These are phyloP conservation scores for Cephalopholis sonnerati DNA, from an alignment of 2,113 vertebrate species.

Conservation along the genomic window DNA sequence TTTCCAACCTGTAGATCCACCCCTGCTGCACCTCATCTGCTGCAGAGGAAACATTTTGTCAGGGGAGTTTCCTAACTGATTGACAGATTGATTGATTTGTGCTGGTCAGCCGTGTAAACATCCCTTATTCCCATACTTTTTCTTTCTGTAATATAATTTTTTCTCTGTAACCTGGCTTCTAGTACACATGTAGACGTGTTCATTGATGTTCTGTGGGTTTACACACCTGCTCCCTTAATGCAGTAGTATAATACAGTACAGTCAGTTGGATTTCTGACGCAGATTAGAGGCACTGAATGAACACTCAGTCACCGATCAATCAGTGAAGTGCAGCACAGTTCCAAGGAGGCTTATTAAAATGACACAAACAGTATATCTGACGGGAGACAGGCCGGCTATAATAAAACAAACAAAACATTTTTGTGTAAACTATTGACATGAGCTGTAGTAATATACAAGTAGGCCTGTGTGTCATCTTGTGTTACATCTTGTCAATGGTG, in stretches of 20 bases:
- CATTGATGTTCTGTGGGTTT: background rate
- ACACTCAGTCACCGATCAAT: background rate
- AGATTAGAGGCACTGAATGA: slow-evolving; percentile 4
- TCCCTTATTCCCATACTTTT: background rate
- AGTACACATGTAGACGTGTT: background rate
- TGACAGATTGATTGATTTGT: background rate
- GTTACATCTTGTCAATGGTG: background rate
- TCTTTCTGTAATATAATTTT: background rate
- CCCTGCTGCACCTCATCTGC: background rate
- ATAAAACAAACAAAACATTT: background rate
- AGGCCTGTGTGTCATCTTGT: background rate
- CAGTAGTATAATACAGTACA: background rate
- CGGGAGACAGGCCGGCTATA: background rate
- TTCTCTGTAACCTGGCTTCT: slow-evolving; percentile 3
- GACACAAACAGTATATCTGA: background rate
- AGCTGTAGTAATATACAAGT: background rate
- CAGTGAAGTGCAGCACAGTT: background rate
- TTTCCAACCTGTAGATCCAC: background rate
- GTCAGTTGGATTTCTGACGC: background rate
- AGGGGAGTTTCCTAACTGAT: background rate
- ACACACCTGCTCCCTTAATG: background rate
- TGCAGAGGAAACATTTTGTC: background rate
- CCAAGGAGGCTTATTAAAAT: background rate
- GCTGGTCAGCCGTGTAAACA: background rate
- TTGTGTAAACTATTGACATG: background rate